phyloP scores from a whole-genome alignment of 2,797 vertebrate genomes.

The Picus viridis region DNA sequence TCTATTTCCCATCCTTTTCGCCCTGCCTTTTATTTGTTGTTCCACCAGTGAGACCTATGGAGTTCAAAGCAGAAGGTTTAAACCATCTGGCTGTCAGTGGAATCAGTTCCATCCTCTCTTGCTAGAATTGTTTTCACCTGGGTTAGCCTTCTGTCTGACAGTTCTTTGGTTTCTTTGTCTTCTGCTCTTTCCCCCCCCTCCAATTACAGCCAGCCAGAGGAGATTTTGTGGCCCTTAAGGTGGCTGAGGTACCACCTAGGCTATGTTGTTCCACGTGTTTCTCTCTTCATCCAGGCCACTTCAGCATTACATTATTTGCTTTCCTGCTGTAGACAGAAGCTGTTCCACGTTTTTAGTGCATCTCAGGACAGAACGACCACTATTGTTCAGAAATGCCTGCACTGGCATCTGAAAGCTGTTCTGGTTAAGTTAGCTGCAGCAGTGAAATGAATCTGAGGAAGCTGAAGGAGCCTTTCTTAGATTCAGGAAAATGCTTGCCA shows the following conservation, averaged over 20 bases:
- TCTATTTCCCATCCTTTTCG: neutral
- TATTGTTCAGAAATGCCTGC: neutral
- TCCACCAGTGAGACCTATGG: neutral
- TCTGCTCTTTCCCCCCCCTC: neutral
- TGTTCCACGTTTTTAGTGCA: neutral
- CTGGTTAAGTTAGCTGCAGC: neutral
- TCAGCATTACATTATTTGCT: neutral
- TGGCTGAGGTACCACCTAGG: neutral
- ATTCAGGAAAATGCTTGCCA: neutral
- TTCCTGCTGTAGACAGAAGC: neutral
- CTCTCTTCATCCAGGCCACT: neutral
- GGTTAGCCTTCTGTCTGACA: neutral
- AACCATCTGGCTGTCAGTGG: neutral
- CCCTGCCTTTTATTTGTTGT: neutral
- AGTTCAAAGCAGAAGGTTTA: neutral
- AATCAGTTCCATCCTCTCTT: neutral
- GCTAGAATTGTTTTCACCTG: neutral
- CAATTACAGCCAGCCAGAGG: neutral
- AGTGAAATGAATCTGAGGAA: neutral
- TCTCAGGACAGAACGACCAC: neutral
- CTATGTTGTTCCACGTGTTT: neutral
- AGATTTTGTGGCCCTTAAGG: neutral
- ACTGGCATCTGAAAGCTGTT: neutral
- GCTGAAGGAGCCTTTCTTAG: neutral
- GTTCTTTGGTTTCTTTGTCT: neutral